Conservation (phyloP, 2,888 invertebrate species). For the Netelia fuscicornis region DNA sequence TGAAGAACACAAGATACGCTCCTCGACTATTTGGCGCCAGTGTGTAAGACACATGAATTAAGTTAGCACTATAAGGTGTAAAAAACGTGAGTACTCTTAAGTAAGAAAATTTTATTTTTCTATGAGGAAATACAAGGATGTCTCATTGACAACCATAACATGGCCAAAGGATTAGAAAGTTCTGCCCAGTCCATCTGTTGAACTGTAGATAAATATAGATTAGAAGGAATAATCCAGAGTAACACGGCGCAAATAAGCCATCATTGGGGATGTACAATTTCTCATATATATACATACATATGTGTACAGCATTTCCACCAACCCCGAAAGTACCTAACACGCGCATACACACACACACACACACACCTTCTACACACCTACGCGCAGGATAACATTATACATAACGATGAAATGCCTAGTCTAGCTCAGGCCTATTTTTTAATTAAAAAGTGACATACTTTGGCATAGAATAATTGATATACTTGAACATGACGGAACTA, state of each 20-base stretch:
- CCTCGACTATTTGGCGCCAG: constrained; percentile 17
- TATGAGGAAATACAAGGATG: constrained; percentile 71
- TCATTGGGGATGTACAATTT: constrained; percentile 32
- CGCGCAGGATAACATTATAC: constrained; percentile 46
- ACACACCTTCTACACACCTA: constrained; percentile 34
- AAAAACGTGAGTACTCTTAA: constrained; percentile 45
- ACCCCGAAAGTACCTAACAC: too few relatives aligned
- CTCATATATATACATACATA: constrained; percentile 40
- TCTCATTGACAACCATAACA: constrained; percentile 55
- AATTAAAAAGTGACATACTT: constrained; percentile 32
- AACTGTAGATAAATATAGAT: constrained; percentile 43
- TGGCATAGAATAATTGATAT: constrained; percentile 67
- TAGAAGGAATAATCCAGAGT: constrained; percentile 20
- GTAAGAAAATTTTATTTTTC: constrained; percentile 76
- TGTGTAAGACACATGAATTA: constrained; percentile 50
- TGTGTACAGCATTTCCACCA: too few relatives aligned
- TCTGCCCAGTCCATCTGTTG: constrained; percentile 20
- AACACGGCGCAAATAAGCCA: too few relatives aligned
- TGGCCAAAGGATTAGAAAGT: constrained; percentile 35
- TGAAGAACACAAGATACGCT: constrained; percentile 27
- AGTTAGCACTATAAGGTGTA: constrained; percentile 55
- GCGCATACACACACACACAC: constrained; percentile 2
- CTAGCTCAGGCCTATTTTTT: constrained; percentile 49
- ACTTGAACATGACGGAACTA: constrained; percentile 46
- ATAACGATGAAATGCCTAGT: constrained; percentile 52